Base-by-base conservation (phyloP, 2,113 vertebrate species). In the Thinocorus orbignyianus region DNA sequence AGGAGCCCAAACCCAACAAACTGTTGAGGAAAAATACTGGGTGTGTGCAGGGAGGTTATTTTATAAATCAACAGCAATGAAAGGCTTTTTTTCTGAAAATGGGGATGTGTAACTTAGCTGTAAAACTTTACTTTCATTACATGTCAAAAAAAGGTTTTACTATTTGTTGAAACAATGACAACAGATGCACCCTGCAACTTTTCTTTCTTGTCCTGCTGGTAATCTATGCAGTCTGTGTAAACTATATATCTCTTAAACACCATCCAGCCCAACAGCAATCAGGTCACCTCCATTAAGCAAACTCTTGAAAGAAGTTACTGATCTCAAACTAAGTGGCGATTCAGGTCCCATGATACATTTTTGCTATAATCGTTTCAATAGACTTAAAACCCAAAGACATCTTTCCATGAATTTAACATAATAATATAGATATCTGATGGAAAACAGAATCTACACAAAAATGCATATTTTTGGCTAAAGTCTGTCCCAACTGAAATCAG, bases 371-470 rank as follows among this genome's bases (percentile, higher is more conserved):
- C 65, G 61, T 71, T 90, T 83, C 73, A 86, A 65, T 5, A 83
- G 42, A 54, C 39, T 61, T 57, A 71, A 94, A 93, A 26, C 19
- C 37, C 81, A 65, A 3, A 4, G 7, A 66, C 72, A 80, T 28
- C 52, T 62, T 82, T 81, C 70, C 88, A 93, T 6, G 23, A 52
- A 76, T 91, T 74, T 57, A 79, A 82, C 41, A 79, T 51, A 42
- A 33, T 58, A 37, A 82, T 70, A 61, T 9, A 90, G 81, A 83
- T 54, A 92, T 54, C 76, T 92, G 48, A 92, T 88, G 51, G 76
- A 92, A 95, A 96, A 72, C 57, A 93, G 92, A 72, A 81, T 70
- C 52, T 49, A 95, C 96, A 94, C 92, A 92, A 86, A 88, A 81
- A 88, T 71, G 49, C 78, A 33, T 76, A 58, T 88, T 97, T 89